These are phyloP conservation scores for Ibycter americanus DNA, from an alignment of 2,797 vertebrate species.

Conservation along the genomic window DNA sequence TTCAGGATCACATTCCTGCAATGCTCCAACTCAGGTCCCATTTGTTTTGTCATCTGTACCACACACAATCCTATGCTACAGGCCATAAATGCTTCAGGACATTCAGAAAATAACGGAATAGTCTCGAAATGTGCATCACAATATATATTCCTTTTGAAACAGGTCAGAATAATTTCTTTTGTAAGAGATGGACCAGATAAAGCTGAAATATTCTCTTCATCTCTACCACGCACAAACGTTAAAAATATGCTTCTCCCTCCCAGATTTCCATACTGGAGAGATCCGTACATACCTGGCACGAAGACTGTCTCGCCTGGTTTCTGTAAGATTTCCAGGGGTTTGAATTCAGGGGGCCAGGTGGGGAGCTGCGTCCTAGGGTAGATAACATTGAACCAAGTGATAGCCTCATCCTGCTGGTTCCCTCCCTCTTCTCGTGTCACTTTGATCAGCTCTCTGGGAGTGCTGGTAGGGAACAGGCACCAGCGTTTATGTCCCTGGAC, in stretches of 20 bases:
- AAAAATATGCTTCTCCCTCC: neutral
- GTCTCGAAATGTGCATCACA: neutral
- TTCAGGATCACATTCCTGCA: neutral
- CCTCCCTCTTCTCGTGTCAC: slow-evolving; percentile 93
- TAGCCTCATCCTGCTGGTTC: slow-evolving; percentile 97
- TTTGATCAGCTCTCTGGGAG: slow-evolving; percentile 95
- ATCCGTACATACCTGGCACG: slow-evolving; percentile 83
- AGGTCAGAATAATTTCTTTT: neutral
- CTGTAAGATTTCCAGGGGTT: slow-evolving; percentile 93
- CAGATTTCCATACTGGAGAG: neutral
- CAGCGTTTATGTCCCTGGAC: slow-evolving; percentile 97
- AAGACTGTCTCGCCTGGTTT: slow-evolving; percentile 95
- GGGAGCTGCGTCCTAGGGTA: slow-evolving; percentile 92
- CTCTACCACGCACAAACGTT: neutral
- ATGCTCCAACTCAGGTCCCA: neutral
- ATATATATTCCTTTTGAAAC: neutral
- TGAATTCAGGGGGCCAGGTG: slow-evolving; percentile 91
- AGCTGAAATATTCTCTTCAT: neutral
- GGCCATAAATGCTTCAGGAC: neutral
- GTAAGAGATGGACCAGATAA: neutral
- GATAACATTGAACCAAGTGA: slow-evolving; percentile 95
- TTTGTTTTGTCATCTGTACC: neutral
- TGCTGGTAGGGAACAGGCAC: slow-evolving; percentile 97
- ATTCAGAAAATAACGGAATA: neutral
- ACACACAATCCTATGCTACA: neutral